Evolutionary conservation across 1,140 invertebrate species (phyloP), one percentile per base, ranked within the genome.

Genomic region (Drosophila serrata): DNA sequence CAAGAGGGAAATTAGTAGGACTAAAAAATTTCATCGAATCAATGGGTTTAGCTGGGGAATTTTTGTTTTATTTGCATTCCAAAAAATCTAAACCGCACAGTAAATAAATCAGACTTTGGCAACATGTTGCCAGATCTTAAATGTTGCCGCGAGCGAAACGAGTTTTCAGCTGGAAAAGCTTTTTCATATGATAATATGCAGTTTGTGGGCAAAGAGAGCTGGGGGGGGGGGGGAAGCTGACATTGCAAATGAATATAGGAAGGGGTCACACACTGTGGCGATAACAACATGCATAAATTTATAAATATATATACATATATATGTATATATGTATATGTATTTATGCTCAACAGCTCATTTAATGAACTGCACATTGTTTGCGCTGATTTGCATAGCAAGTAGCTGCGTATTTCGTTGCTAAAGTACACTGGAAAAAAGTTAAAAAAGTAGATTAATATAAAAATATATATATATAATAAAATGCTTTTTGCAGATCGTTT

Each of bases 361-460:
- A 88, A 88, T 88, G 86, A 90, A 85, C 77, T 90, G 76, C 68
- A 79, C 72, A 75, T 77, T 82, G 84, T 87, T 75, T 49, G 74
- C 35, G 56, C 24, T 86, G 49, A 57, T 57, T 84, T 73, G 49
- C 43, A 63, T 58, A 70, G 65, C 43, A 43, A 78, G 57, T 64
- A 72, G 40, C 24, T 46, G 75, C 60, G 55, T 42, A 57, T 37
- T 33, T 58, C 33, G 31, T 43, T 13, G 33, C 51, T 27, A 35
- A 42, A 19, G 22, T 35, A n/a, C 17, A 24, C 24, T 24, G 24
- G 24, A 24, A 24, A 4, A 24, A 24, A n/a, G n/a, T n/a, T n/a
- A n/a, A n/a, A n/a, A n/a, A n/a, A n/a, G n/a, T n/a, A n/a, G n/a
- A n/a, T n/a, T n/a, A n/a, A n/a, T n/a, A n/a, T n/a, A n/a, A n/a